Percentiles rank a stretch among this genome's conserved stretches.
Conservation (phyloP, 2,113 vertebrate species). For the Epinephelus cyanopodus region DNA sequence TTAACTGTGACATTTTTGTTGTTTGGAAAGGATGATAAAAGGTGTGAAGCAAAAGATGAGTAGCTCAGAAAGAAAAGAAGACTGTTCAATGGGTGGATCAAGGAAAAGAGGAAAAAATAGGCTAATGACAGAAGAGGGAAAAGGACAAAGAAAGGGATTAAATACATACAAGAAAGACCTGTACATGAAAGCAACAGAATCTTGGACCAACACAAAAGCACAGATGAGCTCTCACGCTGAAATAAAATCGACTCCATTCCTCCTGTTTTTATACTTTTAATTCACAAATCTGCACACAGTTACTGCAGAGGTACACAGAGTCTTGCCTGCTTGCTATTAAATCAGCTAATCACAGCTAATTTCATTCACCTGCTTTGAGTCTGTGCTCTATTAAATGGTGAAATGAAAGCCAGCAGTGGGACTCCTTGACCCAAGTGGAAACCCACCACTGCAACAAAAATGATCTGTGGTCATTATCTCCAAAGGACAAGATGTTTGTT, state of each 20-base stretch:
- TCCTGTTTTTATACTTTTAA: background rate
- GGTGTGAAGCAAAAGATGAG: background rate
- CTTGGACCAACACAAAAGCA: background rate
- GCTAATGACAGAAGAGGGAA: background rate
- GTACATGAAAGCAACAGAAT: background rate
- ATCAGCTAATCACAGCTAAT: slow-evolving; percentile 12
- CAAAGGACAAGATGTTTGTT: slow-evolving; percentile 1
- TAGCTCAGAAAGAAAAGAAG: background rate
- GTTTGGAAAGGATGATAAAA: slow-evolving; percentile 10
- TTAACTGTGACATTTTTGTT: background rate
- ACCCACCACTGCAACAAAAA: background rate
- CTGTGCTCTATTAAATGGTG: background rate
- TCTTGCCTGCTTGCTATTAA: background rate
- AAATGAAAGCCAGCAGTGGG: slow-evolving; percentile 1
- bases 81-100: background rate
- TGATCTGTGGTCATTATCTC: slow-evolving; percentile 4
- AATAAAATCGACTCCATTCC: background rate
- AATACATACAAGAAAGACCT: background rate
- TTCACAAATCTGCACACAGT: background rate
- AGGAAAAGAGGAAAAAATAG: background rate
- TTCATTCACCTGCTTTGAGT: background rate
- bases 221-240: background rate
- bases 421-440: background rate
- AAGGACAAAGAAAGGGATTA: background rate
- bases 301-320: background rate